Conservation (phyloP, 2,888 invertebrate genomes). For the Scrobipalpa costella region DNA sequence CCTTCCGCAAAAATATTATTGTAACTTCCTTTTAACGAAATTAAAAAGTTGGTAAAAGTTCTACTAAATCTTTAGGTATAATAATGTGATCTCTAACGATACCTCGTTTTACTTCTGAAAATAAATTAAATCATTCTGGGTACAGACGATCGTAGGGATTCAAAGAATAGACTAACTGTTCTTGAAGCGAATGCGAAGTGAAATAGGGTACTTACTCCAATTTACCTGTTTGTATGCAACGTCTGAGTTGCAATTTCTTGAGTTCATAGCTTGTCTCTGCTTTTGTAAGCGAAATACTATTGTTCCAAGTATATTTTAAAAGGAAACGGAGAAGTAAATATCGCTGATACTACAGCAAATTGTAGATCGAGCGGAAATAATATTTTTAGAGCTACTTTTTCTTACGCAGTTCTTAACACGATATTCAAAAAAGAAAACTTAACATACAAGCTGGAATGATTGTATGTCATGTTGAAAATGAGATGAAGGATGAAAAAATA, state of each 20-base stretch:
- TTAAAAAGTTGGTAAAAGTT: too few relatives aligned
- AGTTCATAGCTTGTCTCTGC: slow-evolving; percentile 22
- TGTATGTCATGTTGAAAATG: too few relatives aligned
- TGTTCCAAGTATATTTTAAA: slow-evolving; percentile 3
- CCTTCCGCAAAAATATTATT: too few relatives aligned
- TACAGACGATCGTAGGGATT: not conserved
- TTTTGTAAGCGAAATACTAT: slow-evolving; percentile 19
- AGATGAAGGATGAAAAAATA: too few relatives aligned
- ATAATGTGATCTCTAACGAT: too few relatives aligned
- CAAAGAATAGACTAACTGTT: not conserved
- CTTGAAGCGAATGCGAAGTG: slow-evolving; percentile 17
- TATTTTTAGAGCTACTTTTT: not conserved
- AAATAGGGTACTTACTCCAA: slow-evolving; percentile 28
- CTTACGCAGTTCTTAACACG: too few relatives aligned
- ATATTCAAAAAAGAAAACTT: too few relatives aligned
- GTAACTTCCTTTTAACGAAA: too few relatives aligned
- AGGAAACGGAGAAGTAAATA: slow-evolving; percentile 3
- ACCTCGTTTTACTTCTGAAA: not conserved
- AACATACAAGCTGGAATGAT: too few relatives aligned
- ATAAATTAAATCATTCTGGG: not conserved
- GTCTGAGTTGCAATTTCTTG: slow-evolving; percentile 25
- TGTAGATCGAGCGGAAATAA: not conserved
- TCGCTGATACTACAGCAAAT: not conserved
- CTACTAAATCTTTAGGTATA: too few relatives aligned
- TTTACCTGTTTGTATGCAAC: slow-evolving; percentile 30